A percentile compares a stretch with the other conserved stretches of the same genome.
phyloP scores from a whole-genome alignment of 2,113 vertebrate genomes.

The Electrona antarctica region DNA sequence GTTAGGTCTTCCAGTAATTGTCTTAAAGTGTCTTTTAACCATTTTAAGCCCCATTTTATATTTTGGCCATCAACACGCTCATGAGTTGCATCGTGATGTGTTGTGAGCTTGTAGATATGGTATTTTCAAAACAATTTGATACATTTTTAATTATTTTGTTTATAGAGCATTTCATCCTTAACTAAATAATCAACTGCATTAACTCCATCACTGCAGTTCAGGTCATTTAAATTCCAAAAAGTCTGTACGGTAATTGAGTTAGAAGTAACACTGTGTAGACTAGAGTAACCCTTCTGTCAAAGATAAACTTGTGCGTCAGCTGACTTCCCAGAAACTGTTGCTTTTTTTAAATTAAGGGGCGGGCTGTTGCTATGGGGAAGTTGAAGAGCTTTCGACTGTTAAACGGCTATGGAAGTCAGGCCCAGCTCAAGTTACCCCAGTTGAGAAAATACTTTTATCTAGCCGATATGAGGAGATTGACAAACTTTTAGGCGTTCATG shows the following conservation, averaged over 20 bases:
- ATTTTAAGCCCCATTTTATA: too few species aligned
- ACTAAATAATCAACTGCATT: not conserved
- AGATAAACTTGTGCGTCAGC: constrained; percentile 69
- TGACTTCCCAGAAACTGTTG: constrained; percentile 74
- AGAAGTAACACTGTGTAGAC: too few species aligned
- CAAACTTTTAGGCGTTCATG: constrained; percentile 2
- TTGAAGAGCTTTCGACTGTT: not conserved
- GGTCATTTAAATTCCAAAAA: constrained; percentile 50
- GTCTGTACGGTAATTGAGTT: constrained; percentile 13
- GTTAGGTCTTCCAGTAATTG: too few species aligned
- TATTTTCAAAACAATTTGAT: too few species aligned
- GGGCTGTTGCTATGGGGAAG: constrained; percentile 74
- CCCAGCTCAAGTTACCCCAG: constrained; percentile 48
- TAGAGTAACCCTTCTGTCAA: constrained; percentile 11
- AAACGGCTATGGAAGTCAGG: not conserved
- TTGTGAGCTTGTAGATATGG: too few species aligned
- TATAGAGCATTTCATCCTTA: not conserved
- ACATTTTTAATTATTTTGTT: too few species aligned
- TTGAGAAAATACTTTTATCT: not conserved
- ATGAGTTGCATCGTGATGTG: too few species aligned
- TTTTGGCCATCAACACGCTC: too few species aligned
- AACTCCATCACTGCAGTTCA: constrained; percentile 38
- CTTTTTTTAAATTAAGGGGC: constrained; percentile 66
- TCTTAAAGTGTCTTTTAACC: too few species aligned
- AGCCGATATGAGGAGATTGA: not conserved